Evolutionary conservation across 2,888 invertebrate species (phyloP).

Genomic region (Tromatobia lineatoria): DNA sequence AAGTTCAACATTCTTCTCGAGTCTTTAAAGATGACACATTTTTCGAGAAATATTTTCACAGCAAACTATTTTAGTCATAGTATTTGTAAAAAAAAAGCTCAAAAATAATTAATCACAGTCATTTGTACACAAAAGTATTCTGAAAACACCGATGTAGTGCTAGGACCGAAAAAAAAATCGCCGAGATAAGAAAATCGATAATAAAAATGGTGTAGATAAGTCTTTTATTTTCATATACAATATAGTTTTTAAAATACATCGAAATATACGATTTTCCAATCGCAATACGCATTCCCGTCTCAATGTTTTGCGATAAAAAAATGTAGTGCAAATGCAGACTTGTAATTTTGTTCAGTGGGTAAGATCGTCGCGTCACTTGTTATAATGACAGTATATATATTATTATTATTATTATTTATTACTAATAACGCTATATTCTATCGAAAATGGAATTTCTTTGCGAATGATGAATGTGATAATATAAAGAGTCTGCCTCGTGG

Average conservation of each 20-base stretch:
- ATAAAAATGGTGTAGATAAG: conserved; percentile 57
- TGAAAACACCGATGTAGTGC: background rate
- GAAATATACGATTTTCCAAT: conserved; percentile 55
- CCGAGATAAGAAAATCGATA: background rate
- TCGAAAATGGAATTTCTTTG: conserved; percentile 34
- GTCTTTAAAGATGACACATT: no score
- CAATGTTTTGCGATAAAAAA: conserved; percentile 54
- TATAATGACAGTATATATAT: conserved; percentile 27
- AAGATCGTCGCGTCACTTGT: conserved; percentile 53
- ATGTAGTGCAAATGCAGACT: conserved; percentile 62
- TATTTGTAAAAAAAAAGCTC: no score
- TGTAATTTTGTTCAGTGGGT: conserved; percentile 60
- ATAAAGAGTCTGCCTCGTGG: conserved; percentile 1
- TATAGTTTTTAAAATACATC: conserved; percentile 63
- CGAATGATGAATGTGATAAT: conserved; percentile 21
- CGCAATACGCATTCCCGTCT: conserved; percentile 45
- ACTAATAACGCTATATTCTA: conserved; percentile 33
- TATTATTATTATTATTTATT: conserved; percentile 36
- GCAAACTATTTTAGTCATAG: no score
- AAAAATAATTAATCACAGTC: no score
- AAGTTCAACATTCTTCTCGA: no score
- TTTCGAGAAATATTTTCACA: no score
- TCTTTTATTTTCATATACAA: conserved; percentile 66
- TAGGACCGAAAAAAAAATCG: background rate
- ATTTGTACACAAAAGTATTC: no score